Conservation (phyloP, 2,888 invertebrate genomes). For the Atethmia centrago region DNA sequence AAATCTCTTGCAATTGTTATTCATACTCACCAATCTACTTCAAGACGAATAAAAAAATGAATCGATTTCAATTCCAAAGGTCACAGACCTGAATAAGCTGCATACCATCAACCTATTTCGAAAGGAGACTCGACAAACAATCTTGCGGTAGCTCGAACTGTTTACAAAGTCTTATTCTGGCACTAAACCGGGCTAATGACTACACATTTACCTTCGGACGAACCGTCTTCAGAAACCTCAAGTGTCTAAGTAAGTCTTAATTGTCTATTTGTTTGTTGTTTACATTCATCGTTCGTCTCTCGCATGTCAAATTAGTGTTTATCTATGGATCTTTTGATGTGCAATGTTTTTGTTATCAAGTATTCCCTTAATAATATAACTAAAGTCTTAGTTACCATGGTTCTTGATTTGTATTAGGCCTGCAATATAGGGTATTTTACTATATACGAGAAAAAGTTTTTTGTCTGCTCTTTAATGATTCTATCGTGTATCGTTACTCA, state of each 20-base stretch:
- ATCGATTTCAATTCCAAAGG: slow-evolving; percentile 26
- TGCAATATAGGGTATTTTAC: no score
- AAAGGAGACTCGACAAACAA: slow-evolving; percentile 49
- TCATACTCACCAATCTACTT: slow-evolving; percentile 11
- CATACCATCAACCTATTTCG: slow-evolving; percentile 55
- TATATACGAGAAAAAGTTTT: no score
- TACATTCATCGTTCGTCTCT: slow-evolving; percentile 41
- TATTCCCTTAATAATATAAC: not conserved
- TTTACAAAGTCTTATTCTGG: slow-evolving; percentile 64
- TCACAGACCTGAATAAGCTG: slow-evolving; percentile 43
- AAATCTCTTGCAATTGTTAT: slow-evolving; percentile 39
- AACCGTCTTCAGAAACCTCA: slow-evolving; percentile 59
- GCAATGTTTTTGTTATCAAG: slow-evolving; percentile 37
- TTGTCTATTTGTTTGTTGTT: slow-evolving; percentile 60
- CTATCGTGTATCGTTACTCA: slow-evolving; percentile 35
- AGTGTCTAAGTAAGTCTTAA: slow-evolving; percentile 53
- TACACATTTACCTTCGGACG: slow-evolving; percentile 58
- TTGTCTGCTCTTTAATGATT: slow-evolving; percentile 51
- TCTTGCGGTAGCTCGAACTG: slow-evolving; percentile 59
- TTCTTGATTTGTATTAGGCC: not conserved
- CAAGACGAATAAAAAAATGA: not conserved
- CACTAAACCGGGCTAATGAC: slow-evolving; percentile 61
- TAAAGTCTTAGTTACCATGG: not conserved
- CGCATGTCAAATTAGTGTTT: slow-evolving; percentile 57
- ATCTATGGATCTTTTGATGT: slow-evolving; percentile 42